Evolutionary conservation across 1,140 invertebrate genomes (phyloP).

Genomic region (Frieseomelitta varia): DNA sequence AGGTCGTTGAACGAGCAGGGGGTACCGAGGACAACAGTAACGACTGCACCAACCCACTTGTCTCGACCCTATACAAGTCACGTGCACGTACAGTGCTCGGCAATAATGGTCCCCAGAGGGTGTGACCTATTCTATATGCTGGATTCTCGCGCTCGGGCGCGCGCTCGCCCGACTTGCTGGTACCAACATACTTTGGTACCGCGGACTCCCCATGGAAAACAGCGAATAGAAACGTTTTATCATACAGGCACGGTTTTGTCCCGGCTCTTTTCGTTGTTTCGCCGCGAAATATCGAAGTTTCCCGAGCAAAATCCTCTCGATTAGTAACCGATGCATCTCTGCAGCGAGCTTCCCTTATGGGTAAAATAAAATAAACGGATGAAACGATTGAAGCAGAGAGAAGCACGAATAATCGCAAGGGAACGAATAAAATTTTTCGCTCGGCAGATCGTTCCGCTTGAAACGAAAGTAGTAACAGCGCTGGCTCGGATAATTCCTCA

Average conservation of each 20-base stretch:
- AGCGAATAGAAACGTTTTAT: neutral
- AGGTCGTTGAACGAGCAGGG: slow-evolving; percentile 79
- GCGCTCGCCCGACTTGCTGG: slow-evolving; percentile 27
- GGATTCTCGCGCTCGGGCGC: slow-evolving; percentile 34
- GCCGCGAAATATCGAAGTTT: no score
- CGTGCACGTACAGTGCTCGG: slow-evolving; percentile 57
- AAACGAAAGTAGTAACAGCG: no score
- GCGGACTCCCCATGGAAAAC: slow-evolving; percentile 8
- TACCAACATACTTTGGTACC: slow-evolving; percentile 37
- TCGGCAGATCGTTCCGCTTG: no score
- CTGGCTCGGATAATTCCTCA: no score
- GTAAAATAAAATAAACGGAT: no score
- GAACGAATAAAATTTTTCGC: no score
- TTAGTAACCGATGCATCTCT: no score
- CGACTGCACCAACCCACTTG: slow-evolving; percentile 71
- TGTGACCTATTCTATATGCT: slow-evolving; percentile 67
- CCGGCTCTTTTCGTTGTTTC: no score
- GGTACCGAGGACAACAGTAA: slow-evolving; percentile 71
- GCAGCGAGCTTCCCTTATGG: no score
- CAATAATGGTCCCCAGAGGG: slow-evolving; percentile 67
- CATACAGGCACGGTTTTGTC: neutral
- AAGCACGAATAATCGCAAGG: no score
- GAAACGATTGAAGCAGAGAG: no score
- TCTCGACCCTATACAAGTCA: slow-evolving; percentile 66
- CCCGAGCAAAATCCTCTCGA: no score